These are phyloP conservation scores for Perodicticus potto DNA, from an alignment of 2,797 vertebrate species.

Conservation along the genomic window DNA sequence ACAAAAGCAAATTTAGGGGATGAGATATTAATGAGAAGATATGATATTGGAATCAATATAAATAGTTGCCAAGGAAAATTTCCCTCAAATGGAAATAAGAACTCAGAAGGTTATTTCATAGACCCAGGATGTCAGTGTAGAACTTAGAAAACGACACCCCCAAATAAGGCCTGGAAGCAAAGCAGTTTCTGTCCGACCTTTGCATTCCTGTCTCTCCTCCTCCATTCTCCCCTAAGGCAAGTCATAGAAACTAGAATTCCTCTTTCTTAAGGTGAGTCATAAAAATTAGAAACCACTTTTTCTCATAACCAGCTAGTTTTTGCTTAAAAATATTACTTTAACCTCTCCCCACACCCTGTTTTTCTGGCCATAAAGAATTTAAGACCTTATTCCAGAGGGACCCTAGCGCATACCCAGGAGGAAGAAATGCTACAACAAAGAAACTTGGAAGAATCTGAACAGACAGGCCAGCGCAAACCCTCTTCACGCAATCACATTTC, in stretches of 20 bases:
- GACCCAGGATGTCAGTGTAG: background rate
- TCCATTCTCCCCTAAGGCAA: background rate
- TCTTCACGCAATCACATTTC: background rate
- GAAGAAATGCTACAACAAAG: background rate
- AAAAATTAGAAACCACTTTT: background rate
- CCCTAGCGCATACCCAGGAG: background rate
- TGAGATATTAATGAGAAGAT: background rate
- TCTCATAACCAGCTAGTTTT: background rate
- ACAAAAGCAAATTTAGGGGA: background rate
- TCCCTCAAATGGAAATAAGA: background rate
- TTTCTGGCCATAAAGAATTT: background rate
- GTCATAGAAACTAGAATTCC: background rate
- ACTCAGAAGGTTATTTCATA: background rate
- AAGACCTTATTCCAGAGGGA: background rate
- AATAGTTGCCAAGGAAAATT: conserved; percentile 12
- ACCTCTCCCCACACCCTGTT: background rate
- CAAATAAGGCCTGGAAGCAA: background rate
- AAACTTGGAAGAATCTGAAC: background rate
- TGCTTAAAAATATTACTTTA: background rate
- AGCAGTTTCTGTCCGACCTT: background rate
- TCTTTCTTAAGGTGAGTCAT: background rate
- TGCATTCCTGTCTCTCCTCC: background rate
- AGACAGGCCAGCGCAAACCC: background rate
- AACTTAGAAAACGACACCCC: background rate
- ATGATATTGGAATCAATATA: conserved; percentile 4